These are phyloP conservation scores for Porphyrio hochstetteri DNA, from an alignment of 2,113 vertebrate species.

Conservation along the genomic window DNA sequence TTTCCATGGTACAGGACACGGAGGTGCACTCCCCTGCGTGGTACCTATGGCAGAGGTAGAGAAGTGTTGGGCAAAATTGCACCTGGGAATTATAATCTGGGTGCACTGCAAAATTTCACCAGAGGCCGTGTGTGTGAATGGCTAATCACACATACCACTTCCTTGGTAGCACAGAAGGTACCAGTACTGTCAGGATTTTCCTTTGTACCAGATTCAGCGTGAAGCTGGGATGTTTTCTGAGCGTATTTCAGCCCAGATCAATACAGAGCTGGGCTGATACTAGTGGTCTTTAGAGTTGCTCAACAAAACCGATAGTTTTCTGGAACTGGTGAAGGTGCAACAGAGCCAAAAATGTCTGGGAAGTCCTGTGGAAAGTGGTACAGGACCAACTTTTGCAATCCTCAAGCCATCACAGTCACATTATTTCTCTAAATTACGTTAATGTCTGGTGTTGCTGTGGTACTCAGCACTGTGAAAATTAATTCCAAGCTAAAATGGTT, in stretches of 20 bases:
- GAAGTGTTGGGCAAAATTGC: background rate
- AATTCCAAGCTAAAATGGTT: background rate
- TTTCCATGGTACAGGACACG: background rate
- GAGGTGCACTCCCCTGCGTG: rapidly evolving
- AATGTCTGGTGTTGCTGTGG: background rate
- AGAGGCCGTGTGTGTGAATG: background rate
- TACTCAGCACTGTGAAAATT: background rate
- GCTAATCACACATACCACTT: background rate
- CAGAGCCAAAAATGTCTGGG: background rate
- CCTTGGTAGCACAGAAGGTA: background rate
- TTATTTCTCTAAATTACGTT: background rate
- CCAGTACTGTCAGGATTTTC: background rate
- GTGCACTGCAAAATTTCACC: background rate
- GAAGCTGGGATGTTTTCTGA: background rate
- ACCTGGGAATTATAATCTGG: background rate
- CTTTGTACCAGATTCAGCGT: background rate
- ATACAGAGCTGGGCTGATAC: background rate
- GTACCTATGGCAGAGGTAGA: background rate
- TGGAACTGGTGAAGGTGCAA: background rate
- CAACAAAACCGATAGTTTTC: background rate
- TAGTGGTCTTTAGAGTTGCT: background rate
- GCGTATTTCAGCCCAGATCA: rapidly evolving
- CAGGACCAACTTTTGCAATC: background rate
- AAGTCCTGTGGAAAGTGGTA: background rate
- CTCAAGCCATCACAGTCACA: background rate